Percentiles rank a stretch among this genome's conserved stretches.
phyloP scores from a whole-genome alignment of 2,888 invertebrate species.

The Drosophila pseudotalamancana region DNA sequence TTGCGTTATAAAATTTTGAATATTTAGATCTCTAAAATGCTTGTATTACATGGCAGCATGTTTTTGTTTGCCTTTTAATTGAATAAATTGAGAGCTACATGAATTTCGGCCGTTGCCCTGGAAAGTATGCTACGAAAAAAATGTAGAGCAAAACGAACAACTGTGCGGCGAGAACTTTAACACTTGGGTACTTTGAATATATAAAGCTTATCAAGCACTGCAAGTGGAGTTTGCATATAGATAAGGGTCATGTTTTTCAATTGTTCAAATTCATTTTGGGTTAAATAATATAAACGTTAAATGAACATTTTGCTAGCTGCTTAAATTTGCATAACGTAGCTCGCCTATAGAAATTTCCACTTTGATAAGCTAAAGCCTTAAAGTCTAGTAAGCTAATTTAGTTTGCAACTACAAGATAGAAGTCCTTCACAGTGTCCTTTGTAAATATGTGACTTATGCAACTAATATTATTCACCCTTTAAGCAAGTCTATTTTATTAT shows the following conservation, averaged over 20 bases:
- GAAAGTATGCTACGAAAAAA: conserved; percentile 25
- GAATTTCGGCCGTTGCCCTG: neutral
- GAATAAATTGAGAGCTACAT: conserved; percentile 27
- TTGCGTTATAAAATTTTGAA: neutral
- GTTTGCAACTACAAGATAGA: too few relatives aligned
- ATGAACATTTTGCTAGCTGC: neutral
- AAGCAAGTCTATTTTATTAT: too few relatives aligned
- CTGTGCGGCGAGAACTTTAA: neutral
- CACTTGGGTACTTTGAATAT: neutral
- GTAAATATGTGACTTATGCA: too few relatives aligned
- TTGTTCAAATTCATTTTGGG: neutral
- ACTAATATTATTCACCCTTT: too few relatives aligned
- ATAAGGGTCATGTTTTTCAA: neutral
- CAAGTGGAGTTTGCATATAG: neutral
- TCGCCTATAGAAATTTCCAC: neutral
- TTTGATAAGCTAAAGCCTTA: neutral
- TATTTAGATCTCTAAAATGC: neutral
- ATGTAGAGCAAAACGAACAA: neutral
- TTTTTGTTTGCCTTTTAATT: conserved; percentile 11
- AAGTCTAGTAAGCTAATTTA: too few relatives aligned
- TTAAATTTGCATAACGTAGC: neutral
- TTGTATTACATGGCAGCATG: neutral
- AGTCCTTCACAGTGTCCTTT: too few relatives aligned
- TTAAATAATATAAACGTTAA: too few relatives aligned
- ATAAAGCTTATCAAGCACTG: neutral